Evolutionary conservation across 2,113 vertebrate species (phyloP).

Genomic region (Lophura nycthemera): DNA sequence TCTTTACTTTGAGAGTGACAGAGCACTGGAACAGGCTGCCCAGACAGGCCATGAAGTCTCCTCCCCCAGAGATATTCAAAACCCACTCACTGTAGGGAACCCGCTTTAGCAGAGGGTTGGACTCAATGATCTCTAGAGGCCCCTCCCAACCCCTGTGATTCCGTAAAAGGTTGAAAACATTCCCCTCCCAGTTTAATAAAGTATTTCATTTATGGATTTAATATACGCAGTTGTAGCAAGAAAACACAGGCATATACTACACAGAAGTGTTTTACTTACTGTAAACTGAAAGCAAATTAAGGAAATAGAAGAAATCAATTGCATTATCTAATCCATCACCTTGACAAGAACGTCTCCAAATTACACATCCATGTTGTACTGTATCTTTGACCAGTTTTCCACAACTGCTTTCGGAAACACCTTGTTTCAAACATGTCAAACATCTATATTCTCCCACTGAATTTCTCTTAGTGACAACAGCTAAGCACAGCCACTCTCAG

Average conservation of each 20-base stretch:
- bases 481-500: neutral
- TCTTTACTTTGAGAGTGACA: too few species aligned
- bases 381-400: neutral
- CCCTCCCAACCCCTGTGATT: too few species aligned
- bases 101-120: too few species aligned
- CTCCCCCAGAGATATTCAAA: too few species aligned
- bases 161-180: constrained; percentile 9
- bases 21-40: too few species aligned
- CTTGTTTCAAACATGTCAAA: neutral
- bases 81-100: too few species aligned
- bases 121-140: too few species aligned
- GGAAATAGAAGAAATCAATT: neutral
- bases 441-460: neutral
- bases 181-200: neutral
- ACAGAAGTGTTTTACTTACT: neutral
- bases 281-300: neutral
- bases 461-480: neutral
- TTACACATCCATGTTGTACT: neutral
- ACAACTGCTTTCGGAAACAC: neutral
- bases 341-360: neutral
- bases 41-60: too few species aligned
- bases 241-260: neutral
- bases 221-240: constrained; percentile 2
- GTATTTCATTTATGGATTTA: neutral
- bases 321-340: neutral